A percentile compares a stretch with the other conserved stretches of the same genome.
phyloP scores from a whole-genome alignment of 2,113 vertebrate species.

The Ailuropoda melanoleuca region DNA sequence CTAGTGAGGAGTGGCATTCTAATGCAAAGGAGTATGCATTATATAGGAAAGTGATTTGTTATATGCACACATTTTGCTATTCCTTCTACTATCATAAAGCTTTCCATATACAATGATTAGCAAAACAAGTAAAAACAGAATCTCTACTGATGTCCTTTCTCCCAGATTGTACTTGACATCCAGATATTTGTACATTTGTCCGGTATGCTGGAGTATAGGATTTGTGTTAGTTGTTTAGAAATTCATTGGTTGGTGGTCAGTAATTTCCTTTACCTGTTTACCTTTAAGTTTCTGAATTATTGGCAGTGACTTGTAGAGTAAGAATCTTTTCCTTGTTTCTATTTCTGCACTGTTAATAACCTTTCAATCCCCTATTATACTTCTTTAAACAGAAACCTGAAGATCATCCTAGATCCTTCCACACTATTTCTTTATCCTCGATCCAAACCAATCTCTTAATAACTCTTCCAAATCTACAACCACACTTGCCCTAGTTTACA shows the following conservation, averaged over 20 bases:
- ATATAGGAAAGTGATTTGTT: slow-evolving; percentile 8
- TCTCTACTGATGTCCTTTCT: neutral
- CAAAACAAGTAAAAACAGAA: neutral
- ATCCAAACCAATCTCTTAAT: neutral
- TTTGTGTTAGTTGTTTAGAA: neutral
- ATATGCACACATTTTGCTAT: neutral
- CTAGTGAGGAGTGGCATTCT: neutral
- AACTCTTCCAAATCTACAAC: neutral
- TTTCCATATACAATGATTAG: neutral
- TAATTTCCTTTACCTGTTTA: neutral
- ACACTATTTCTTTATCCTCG: neutral
- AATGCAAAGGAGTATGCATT: neutral
- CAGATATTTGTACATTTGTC: neutral
- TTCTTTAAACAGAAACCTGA: neutral
- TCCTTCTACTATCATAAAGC: neutral
- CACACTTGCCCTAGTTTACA: neutral
- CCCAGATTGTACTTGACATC: neutral
- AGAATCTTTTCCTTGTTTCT: neutral
- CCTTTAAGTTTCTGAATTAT: neutral
- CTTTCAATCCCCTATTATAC: neutral
- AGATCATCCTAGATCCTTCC: neutral
- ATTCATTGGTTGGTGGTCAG: neutral
- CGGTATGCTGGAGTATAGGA: neutral
- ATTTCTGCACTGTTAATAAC: neutral
- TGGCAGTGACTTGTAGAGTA: neutral